Base-by-base conservation (phyloP, 2,113 vertebrate genomes). In the Tylochromis polylepis region DNA sequence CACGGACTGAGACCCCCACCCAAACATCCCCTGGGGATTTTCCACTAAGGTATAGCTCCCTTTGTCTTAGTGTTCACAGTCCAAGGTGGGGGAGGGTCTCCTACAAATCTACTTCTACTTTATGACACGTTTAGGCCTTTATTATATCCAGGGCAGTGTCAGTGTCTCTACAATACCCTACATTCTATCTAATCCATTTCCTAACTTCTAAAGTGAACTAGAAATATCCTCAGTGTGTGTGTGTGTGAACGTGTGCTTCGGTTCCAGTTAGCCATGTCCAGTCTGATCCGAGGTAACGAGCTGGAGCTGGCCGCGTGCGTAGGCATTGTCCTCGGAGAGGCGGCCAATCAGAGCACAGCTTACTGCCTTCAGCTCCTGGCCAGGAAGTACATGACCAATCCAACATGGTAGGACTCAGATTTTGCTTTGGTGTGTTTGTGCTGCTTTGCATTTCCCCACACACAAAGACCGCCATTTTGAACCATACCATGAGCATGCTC, bases 231-330 rank as follows among this genome's bases (percentile, higher is more conserved):
- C n/a, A n/a, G n/a, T n/a, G n/a, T n/a, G n/a, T n/a, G n/a, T n/a
- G n/a, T 87, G 11, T 57, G 16, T 82, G 55, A 86, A 2, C 60
- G 12, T 86, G 16, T 80, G 91, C 93, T 51, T 83, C 92, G 93
- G 91, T 72, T 95, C 57, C 94, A 99, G 98, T 94, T 97, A 82
- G 98, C 98, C 1, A 97, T 99, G 98, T 96, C 97, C 4, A 97
- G 96, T 93, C 96, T 99, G 94, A 98, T 99, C 92, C 97, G 98
- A 70, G 98, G 98, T 27, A 99, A 99, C 59, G 99, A 99, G 92
- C 95, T 99, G 96, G 98, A 99, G 94, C 41, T 99, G 96, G 98
- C 98, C 3, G 95, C 98, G 55, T 97, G 96, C 53, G 97, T 98
- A 88, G 99, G 99, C 36, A 95, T 96, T 2, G 97, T 97, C 55